Percentiles rank a stretch among this genome's conserved stretches.
Evolutionary conservation across 2,888 invertebrate genomes (phyloP).

Genomic region (Xestia ashworthii): DNA sequence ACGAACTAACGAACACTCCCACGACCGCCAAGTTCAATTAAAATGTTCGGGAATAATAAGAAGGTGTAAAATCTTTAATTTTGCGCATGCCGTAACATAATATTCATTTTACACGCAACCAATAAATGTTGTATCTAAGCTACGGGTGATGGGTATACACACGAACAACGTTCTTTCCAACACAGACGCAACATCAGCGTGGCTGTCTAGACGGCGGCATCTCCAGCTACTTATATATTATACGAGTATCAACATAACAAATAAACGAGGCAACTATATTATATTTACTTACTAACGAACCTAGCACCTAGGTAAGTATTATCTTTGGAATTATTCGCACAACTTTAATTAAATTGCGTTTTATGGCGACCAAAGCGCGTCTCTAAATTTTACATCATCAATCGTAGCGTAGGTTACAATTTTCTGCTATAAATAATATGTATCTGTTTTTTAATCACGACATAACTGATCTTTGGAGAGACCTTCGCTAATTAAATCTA

Average conservation of each 20-base stretch:
- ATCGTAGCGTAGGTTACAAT: constrained; percentile 1
- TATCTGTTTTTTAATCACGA: background rate
- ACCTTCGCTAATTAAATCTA: background rate
- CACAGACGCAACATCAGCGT: constrained; percentile 61
- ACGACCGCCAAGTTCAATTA: constrained; percentile 72
- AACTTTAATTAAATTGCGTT: constrained; percentile 39
- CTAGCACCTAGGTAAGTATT: constrained; percentile 18
- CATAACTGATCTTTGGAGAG: constrained; percentile 11
- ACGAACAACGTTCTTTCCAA: constrained; percentile 48
- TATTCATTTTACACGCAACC: constrained; percentile 77
- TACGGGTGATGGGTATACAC: constrained; percentile 45
- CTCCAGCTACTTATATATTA: constrained; percentile 52
- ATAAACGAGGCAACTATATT: constrained; percentile 43
- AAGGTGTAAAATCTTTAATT: constrained; percentile 84
- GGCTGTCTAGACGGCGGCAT: constrained; percentile 68
- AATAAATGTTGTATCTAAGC: constrained; percentile 67
- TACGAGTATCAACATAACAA: constrained; percentile 52
- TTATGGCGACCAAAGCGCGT: constrained; percentile 20
- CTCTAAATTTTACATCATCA: constrained; percentile 18
- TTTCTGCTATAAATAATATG: constrained; percentile 27
- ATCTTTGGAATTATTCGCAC: constrained; percentile 28
- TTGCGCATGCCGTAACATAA: constrained; percentile 80
- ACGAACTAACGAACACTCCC: constrained; percentile 53
- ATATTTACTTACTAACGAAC: constrained; percentile 24
- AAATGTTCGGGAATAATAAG: constrained; percentile 71